Percentiles rank a stretch among this genome's conserved stretches.
Conservation (phyloP, 2,888 invertebrate genomes). For the Micoletzkya japonica region DNA sequence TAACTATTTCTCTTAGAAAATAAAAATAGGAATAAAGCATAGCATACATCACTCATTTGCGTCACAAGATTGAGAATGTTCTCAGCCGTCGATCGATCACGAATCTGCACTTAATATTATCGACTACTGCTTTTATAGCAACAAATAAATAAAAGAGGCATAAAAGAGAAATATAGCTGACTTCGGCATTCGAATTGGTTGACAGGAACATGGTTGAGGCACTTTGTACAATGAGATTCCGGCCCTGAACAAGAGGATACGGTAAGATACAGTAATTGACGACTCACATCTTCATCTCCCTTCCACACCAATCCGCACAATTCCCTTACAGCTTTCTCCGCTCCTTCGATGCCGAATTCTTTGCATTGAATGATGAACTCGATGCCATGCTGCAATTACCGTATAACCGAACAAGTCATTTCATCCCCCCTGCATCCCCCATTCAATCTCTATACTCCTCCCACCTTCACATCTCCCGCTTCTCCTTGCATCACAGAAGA, state of each 20-base stretch:
- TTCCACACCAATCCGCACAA: conserved; percentile 29
- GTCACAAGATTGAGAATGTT: conserved; percentile 26
- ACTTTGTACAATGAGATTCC: conserved; percentile 1
- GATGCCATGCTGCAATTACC: conserved; percentile 74
- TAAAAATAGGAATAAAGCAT: neutral
- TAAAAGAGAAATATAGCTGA: too few relatives aligned
- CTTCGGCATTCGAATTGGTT: neutral
- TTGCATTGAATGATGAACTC: conserved; percentile 78
- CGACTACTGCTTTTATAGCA: too few relatives aligned
- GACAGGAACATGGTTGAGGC: conserved; percentile 27
- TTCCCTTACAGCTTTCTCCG: conserved; percentile 9
- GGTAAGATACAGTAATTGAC: neutral
- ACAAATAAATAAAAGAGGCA: too few relatives aligned
- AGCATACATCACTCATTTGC: conserved; percentile 23
- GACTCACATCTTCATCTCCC: conserved; percentile 21
- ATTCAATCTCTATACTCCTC: neutral
- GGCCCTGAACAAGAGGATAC: conserved; percentile 5
- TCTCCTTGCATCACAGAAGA: conserved; percentile 22
- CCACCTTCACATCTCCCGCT: conserved; percentile 18
- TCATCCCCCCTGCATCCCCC: neutral
- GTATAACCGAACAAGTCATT: neutral
- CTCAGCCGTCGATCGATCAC: conserved; percentile 12
- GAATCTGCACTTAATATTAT: too few relatives aligned
- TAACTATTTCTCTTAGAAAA: neutral
- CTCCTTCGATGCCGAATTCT: conserved; percentile 60